Evolutionary conservation across 2,797 vertebrate genomes (phyloP).

Genomic region (Muscicapa comitata): DNA sequence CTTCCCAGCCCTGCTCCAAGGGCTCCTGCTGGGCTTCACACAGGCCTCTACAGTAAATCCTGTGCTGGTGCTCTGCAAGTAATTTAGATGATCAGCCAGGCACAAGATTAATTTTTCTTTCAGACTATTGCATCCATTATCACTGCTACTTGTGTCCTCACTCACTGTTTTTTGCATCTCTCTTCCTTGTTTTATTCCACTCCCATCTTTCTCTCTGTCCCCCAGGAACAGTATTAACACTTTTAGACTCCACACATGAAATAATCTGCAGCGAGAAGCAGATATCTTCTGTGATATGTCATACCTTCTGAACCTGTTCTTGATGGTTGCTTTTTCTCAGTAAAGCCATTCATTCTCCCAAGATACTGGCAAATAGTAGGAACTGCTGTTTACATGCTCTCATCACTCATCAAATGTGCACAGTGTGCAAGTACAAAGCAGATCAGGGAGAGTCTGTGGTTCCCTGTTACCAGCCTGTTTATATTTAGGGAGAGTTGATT

Average conservation of each 20-base stretch:
- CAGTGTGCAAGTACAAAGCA: not conserved
- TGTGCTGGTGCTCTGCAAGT: not conserved
- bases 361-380: not conserved
- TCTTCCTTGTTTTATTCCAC: not conserved
- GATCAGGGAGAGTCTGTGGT: not conserved
- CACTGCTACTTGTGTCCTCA: not conserved
- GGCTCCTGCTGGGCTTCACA: not conserved
- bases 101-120: not conserved
- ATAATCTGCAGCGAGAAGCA: not conserved
- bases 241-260: not conserved
- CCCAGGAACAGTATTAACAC: not conserved
- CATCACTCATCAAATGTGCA: not conserved
- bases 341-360: not conserved
- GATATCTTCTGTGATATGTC: not conserved
- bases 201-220: not conserved
- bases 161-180: not conserved
- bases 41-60: fast-evolving
- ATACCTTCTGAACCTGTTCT: not conserved
- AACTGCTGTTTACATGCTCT: not conserved
- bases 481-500: not conserved
- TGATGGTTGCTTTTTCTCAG: not conserved
- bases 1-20: not conserved
- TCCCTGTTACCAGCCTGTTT: not conserved
- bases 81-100: not conserved
- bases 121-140: not conserved